A percentile compares a stretch with the other conserved stretches of the same genome.
phyloP scores from a whole-genome alignment of 2,113 vertebrate species.

The Ptyas mucosa region DNA sequence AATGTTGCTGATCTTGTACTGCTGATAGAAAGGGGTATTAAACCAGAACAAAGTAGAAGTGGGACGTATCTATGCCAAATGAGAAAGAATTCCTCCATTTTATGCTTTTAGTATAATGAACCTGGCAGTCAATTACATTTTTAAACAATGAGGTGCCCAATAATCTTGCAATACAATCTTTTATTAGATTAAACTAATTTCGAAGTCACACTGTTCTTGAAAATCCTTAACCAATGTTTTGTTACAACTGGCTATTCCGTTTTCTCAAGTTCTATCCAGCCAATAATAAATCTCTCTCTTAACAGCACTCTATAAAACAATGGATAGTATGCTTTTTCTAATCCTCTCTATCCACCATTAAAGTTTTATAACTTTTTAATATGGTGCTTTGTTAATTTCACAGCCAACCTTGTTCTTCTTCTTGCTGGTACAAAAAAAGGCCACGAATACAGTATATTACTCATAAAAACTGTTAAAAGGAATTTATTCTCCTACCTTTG shows the following conservation, averaged over 20 bases:
- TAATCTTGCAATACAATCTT: neutral
- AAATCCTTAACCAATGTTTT: neutral
- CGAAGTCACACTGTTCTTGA: neutral
- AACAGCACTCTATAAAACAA: neutral
- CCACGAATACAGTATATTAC: neutral
- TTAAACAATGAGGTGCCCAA: neutral
- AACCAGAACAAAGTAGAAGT: neutral
- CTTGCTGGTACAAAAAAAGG: neutral
- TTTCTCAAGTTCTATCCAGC: neutral
- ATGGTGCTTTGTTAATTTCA: neutral
- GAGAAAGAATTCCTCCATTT: neutral
- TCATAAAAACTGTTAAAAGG: neutral
- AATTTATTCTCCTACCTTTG: constrained; percentile 83
- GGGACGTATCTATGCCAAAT: neutral
- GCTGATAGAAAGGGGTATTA: neutral
- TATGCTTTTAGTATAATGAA: neutral
- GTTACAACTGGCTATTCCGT: neutral
- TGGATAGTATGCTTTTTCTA: neutral
- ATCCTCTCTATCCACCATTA: neutral
- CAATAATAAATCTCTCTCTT: neutral
- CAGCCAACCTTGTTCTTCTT: neutral
- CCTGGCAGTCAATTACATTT: neutral
- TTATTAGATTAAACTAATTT: neutral
- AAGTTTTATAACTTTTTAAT: neutral
- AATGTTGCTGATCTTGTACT: neutral